Evolutionary conservation across 1,140 invertebrate species (phyloP).

Genomic region (Hesperophylax magnus): DNA sequence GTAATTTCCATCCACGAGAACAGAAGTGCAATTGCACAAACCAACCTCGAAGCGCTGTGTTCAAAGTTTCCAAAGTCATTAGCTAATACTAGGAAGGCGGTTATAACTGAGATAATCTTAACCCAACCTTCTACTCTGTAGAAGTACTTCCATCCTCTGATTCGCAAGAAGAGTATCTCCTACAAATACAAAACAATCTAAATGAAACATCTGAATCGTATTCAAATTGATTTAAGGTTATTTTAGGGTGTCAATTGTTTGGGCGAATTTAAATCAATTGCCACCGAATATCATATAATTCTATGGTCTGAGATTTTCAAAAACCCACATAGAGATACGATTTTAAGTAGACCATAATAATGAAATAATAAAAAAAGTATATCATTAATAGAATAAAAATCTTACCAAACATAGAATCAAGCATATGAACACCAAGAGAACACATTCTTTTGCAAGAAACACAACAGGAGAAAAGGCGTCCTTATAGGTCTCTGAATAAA

Average conservation of each 20-base stretch:
- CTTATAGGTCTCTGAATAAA: not conserved
- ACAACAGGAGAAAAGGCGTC: not conserved
- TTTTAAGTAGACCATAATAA: too few relatives aligned
- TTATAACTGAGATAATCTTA: slow-evolving; percentile 65
- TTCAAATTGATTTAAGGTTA: too few relatives aligned
- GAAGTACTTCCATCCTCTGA: slow-evolving; percentile 65
- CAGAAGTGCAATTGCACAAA: slow-evolving; percentile 69
- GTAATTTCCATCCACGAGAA: slow-evolving; percentile 71
- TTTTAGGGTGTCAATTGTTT: too few relatives aligned
- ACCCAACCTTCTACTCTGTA: slow-evolving; percentile 68
- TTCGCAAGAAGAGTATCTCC: slow-evolving; percentile 67
- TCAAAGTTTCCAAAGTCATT: slow-evolving; percentile 54
- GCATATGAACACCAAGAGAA: not conserved
- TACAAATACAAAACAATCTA: slow-evolving; percentile 42
- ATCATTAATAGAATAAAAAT: too few relatives aligned
- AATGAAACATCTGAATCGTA: too few relatives aligned
- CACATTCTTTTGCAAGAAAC: not conserved
- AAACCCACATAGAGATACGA: too few relatives aligned
- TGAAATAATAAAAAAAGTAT: too few relatives aligned
- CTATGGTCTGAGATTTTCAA: too few relatives aligned
- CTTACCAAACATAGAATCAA: slow-evolving; percentile 30
- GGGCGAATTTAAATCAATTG: too few relatives aligned
- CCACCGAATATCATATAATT: too few relatives aligned
- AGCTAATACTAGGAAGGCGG: slow-evolving; percentile 60
- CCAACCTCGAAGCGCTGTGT: slow-evolving; percentile 67